Conservation (phyloP, 1,140 invertebrate genomes). For the Eubasilissa regina region DNA sequence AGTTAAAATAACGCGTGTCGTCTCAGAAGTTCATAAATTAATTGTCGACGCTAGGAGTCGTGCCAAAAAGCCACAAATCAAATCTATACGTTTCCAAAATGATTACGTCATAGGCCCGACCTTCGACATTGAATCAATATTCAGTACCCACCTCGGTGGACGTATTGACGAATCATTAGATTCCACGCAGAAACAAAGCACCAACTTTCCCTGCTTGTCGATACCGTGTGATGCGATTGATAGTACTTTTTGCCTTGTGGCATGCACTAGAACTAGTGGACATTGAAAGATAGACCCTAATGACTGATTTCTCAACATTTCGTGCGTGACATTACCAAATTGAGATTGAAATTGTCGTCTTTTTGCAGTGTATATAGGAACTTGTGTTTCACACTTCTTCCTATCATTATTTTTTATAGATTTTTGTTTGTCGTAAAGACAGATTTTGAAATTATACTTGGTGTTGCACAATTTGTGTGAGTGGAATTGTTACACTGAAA, state of each 20-base stretch:
- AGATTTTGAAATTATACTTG: too few relatives aligned
- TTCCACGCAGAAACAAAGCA: too few relatives aligned
- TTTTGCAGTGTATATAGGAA: too few relatives aligned
- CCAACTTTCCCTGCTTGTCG: background rate
- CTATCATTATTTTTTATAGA: too few relatives aligned
- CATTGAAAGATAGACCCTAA: background rate
- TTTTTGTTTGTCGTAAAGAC: too few relatives aligned
- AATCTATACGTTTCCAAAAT: background rate
- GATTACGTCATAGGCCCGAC: conserved; percentile 1
- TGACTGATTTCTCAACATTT: background rate
- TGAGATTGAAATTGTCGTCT: too few relatives aligned
- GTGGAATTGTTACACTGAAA: too few relatives aligned
- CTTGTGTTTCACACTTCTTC: too few relatives aligned
- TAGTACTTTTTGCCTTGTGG: background rate
- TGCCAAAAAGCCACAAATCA: background rate
- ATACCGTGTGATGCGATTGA: background rate
- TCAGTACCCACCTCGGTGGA: background rate
- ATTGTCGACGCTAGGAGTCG: too few relatives aligned
- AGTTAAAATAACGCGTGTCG: too few relatives aligned
- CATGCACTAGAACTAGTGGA: background rate
- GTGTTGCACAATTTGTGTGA: too few relatives aligned
- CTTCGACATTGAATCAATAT: background rate
- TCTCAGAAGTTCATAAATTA: too few relatives aligned
- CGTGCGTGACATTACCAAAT: background rate
- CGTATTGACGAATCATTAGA: background rate